A percentile compares a stretch with the other conserved stretches of the same genome.
Conservation (phyloP, 2,113 vertebrate species). For the Colistium nudipinnis region DNA sequence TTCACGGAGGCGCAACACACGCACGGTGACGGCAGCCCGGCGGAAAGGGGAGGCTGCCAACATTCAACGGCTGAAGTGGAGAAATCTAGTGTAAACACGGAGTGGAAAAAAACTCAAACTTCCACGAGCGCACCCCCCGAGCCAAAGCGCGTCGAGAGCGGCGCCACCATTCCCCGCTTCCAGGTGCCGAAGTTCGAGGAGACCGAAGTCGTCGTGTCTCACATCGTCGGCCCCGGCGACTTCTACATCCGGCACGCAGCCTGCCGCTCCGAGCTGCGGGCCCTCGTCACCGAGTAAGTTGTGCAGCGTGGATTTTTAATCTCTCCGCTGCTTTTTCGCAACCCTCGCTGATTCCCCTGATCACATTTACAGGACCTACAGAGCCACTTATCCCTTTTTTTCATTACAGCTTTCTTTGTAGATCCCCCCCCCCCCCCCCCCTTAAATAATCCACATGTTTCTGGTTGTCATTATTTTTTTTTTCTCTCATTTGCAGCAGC, state of each 20-base stretch:
- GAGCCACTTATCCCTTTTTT: slow-evolving; percentile 42
- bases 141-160: neutral
- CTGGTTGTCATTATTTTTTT: slow-evolving; percentile 43
- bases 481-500: slow-evolving; percentile 57
- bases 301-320: slow-evolving; percentile 24
- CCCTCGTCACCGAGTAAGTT: slow-evolving; percentile 68
- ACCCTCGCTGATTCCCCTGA: slow-evolving; percentile 25
- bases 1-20: slow-evolving; percentile 26
- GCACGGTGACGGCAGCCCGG: neutral
- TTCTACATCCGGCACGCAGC: slow-evolving; percentile 78
- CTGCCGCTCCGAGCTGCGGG: slow-evolving; percentile 53
- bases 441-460: slow-evolving; percentile 53
- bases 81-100: neutral
- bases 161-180: slow-evolving; percentile 70
- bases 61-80: neutral
- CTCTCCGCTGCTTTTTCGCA: slow-evolving; percentile 36
- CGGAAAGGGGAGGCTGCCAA: slow-evolving; percentile 7
- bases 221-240: slow-evolving; percentile 67
- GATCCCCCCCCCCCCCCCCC: neutral
- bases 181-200: slow-evolving; percentile 75
- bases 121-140: slow-evolving; percentile 4
- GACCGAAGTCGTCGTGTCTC: slow-evolving; percentile 74
- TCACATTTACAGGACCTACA: slow-evolving; percentile 48
- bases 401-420: slow-evolving; percentile 45
- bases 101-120: neutral